Conservation (phyloP, 2,888 invertebrate species). For the Laspeyria flexula region DNA sequence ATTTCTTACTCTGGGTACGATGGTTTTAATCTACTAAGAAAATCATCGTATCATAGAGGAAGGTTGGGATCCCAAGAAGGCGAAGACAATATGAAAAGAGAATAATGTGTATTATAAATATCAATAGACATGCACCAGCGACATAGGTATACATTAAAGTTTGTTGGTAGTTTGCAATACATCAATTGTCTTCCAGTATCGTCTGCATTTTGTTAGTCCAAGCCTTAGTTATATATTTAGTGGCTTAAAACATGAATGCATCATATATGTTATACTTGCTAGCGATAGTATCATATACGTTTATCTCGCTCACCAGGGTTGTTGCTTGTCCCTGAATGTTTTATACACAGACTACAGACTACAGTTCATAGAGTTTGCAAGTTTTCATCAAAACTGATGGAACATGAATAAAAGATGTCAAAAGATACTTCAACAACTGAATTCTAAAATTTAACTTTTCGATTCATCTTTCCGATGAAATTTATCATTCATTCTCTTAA, state of each 20-base stretch:
- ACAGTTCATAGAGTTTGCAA: conserved; percentile 11
- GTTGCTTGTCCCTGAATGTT: conserved; percentile 26
- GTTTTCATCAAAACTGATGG: neutral
- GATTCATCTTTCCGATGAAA: conserved; percentile 7
- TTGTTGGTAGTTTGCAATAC: too few species aligned
- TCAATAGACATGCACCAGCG: too few species aligned
- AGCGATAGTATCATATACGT: conserved; percentile 9
- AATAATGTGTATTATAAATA: too few species aligned
- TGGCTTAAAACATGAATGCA: conserved; percentile 19
- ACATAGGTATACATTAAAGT: too few species aligned
- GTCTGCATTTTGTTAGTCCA: too few species aligned
- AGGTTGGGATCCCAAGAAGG: too few species aligned
- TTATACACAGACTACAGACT: conserved; percentile 15
- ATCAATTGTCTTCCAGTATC: too few species aligned
- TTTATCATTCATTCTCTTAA: too few species aligned
- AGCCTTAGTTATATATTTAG: conserved; percentile 32
- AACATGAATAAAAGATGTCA: too few species aligned
- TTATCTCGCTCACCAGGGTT: conserved; percentile 9
- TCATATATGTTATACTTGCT: conserved; percentile 23
- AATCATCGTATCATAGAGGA: too few species aligned
- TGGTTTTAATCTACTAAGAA: neutral
- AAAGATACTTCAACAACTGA: too few species aligned
- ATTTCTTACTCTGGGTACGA: neutral
- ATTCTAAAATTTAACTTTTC: neutral
- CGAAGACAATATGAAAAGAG: too few species aligned